phyloP scores from a whole-genome alignment of 2,113 vertebrate genomes.

The Pachypanchax playfairii region DNA sequence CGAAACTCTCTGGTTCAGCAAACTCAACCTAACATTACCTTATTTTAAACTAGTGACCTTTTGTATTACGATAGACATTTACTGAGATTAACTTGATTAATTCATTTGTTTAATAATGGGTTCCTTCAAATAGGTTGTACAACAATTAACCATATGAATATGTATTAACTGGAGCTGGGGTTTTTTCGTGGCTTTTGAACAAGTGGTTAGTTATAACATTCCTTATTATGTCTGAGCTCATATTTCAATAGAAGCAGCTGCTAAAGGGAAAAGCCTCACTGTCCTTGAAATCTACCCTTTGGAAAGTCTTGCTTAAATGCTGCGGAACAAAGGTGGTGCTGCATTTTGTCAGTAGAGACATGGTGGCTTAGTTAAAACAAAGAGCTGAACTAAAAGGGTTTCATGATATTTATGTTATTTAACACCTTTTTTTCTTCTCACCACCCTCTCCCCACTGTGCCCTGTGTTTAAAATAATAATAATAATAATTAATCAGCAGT shows the following conservation, averaged over 20 bases:
- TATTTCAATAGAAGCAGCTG: conserved; percentile 59
- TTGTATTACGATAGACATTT: conserved; percentile 5
- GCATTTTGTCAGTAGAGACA: conserved; percentile 70
- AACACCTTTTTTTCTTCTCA: conserved; percentile 57
- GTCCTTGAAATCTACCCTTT: conserved; percentile 73
- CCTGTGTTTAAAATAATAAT: conserved; percentile 74
- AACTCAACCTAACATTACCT: too few species aligned
- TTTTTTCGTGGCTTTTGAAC: conserved; percentile 53
- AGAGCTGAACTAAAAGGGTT: conserved; percentile 73
- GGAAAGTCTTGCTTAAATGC: conserved; percentile 65
- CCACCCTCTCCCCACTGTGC: conserved; percentile 51
- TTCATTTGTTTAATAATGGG: conserved; percentile 9
- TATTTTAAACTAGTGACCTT: not conserved
- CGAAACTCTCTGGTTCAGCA: too few species aligned
- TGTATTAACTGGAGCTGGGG: conserved; percentile 50
- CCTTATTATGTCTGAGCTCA: conserved; percentile 57
- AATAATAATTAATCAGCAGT: conserved; percentile 67
- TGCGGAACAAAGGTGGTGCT: conserved; percentile 70
- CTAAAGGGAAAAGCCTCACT: conserved; percentile 66
- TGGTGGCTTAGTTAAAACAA: conserved; percentile 75
- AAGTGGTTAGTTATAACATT: conserved; percentile 52
- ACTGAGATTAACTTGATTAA: conserved; percentile 19
- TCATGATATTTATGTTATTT: conserved; percentile 75
- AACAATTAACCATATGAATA: conserved; percentile 52
- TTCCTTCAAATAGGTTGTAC: conserved; percentile 23